Percentiles rank a stretch among this genome's conserved stretches.
Evolutionary conservation across 2,888 invertebrate genomes (phyloP).

Genomic region (Mythimna albipuncta): DNA sequence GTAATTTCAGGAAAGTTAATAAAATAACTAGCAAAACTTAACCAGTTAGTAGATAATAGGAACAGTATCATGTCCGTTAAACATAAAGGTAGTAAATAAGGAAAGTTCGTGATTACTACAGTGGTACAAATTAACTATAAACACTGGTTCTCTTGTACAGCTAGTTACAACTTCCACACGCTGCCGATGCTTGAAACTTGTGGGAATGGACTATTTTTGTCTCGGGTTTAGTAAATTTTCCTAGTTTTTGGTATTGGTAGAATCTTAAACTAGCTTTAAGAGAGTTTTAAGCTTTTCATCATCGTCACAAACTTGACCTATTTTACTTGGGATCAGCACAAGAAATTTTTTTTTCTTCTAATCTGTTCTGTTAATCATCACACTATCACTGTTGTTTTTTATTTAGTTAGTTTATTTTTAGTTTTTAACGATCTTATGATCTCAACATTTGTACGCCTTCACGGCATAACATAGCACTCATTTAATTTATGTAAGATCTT

Average conservation of each 20-base stretch:
- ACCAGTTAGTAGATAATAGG: slow-evolving; percentile 46
- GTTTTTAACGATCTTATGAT: no score
- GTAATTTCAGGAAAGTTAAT: slow-evolving; percentile 25
- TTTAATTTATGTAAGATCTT: no score
- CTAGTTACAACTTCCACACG: slow-evolving; percentile 49
- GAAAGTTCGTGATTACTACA: slow-evolving; percentile 52
- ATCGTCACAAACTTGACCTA: no score
- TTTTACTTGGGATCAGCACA: no score
- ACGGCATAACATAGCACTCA: no score
- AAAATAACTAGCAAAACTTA: slow-evolving; percentile 48
- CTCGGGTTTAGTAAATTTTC: slow-evolving; percentile 14
- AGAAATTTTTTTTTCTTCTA: no score
- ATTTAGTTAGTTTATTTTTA: no score
- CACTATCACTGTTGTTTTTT: no score
- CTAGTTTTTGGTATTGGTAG: neutral
- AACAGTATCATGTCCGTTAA: slow-evolving; percentile 45
- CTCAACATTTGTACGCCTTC: no score
- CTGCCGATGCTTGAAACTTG: slow-evolving; percentile 50
- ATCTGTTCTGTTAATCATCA: no score
- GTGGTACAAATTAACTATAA: slow-evolving; percentile 52
- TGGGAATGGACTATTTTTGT: slow-evolving; percentile 28
- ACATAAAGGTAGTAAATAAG: slow-evolving; percentile 53
- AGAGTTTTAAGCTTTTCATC: neutral
- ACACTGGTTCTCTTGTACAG: slow-evolving; percentile 50
- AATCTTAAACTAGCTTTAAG: neutral